phyloP scores from a whole-genome alignment of 2,113 vertebrate species.

The Todiramphus chloris region DNA sequence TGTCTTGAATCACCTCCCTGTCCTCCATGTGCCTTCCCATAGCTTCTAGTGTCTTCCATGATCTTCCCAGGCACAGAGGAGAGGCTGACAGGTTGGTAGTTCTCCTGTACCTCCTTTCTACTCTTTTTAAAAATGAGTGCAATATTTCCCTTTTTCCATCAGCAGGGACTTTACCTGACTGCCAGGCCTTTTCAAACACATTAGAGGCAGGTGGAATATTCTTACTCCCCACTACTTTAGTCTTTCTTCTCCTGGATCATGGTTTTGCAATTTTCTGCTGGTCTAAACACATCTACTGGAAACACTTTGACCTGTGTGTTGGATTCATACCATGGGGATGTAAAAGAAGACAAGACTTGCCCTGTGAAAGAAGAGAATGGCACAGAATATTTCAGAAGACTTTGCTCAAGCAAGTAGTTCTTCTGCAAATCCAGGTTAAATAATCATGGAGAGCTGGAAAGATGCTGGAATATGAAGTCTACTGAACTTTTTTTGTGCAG shows the following conservation, averaged over 20 bases:
- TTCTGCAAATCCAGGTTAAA: not conserved
- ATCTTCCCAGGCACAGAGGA: no score
- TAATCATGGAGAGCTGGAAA: not conserved
- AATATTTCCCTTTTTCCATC: not conserved
- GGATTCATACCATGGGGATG: not conserved
- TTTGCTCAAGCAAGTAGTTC: not conserved
- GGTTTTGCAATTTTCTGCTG: not conserved
- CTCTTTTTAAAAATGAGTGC: not conserved
- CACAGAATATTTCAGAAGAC: not conserved
- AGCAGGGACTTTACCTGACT: not conserved
- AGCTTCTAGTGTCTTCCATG: no score
- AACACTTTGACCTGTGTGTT: not conserved
- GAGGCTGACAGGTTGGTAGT: no score
- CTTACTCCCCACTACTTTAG: not conserved
- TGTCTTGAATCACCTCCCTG: no score
- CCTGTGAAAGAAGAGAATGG: not conserved
- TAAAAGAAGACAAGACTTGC: not conserved
- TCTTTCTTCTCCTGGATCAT: not conserved
- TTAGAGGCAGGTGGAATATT: not conserved
- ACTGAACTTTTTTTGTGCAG: not conserved
- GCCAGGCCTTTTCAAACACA: not conserved
- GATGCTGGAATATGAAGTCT: not conserved
- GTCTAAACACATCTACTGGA: not conserved
- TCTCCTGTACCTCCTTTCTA: not conserved
- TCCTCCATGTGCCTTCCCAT: no score